Evolutionary conservation across 2,113 vertebrate genomes (phyloP).

Genomic region (Tragelaphus buxtoni): DNA sequence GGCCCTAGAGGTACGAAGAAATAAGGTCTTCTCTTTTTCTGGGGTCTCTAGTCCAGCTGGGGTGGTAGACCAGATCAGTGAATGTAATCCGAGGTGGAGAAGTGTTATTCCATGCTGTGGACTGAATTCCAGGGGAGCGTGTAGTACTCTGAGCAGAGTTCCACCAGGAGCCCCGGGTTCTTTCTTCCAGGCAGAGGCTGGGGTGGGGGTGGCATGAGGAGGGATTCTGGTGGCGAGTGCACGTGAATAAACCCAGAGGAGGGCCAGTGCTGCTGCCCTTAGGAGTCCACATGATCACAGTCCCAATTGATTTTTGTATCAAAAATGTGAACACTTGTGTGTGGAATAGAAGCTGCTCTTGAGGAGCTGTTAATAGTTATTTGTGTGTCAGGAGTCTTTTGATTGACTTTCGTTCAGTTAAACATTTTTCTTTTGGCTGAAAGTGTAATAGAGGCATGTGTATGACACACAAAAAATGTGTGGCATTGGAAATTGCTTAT

Average conservation of each 20-base stretch:
- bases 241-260: neutral
- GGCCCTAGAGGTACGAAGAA: neutral
- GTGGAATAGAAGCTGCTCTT: neutral
- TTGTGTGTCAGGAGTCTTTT: neutral
- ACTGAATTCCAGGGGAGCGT: neutral
- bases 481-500: neutral
- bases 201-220: neutral
- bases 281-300: neutral
- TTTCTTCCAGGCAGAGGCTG: neutral
- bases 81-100: fast-evolving
- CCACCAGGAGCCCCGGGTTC: neutral
- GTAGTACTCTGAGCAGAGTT: neutral
- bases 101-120: neutral
- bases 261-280: neutral
- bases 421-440: neutral
- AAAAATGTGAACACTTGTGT: neutral
- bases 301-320: neutral
- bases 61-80: fast-evolving
- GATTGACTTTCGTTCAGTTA: neutral
- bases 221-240: neutral
- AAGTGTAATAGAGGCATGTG: neutral
- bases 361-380: neutral
- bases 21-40: neutral
- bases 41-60: neutral
- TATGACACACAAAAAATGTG: neutral